These are phyloP conservation scores for Koerneria pararmatus DNA, from an alignment of 2,888 invertebrate species.

Conservation along the genomic window DNA sequence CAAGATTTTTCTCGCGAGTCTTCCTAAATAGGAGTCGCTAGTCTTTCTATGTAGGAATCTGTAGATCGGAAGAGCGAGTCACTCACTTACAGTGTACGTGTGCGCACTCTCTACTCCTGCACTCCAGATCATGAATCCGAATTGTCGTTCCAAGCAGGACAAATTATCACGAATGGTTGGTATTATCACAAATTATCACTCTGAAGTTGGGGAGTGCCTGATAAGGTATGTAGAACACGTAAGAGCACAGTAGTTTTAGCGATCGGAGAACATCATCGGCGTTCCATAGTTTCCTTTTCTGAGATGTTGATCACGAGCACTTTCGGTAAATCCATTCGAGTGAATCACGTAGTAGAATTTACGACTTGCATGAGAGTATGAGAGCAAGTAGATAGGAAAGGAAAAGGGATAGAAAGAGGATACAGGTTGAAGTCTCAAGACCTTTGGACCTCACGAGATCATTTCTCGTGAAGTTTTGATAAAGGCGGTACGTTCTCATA, in stretches of 20 bases:
- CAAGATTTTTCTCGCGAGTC: too few relatives aligned
- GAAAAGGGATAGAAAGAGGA: not conserved
- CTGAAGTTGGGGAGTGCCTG: not conserved
- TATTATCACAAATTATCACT: not conserved
- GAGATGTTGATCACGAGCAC: not conserved
- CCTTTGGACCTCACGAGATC: too few relatives aligned
- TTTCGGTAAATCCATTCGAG: not conserved
- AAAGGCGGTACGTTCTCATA: too few relatives aligned
- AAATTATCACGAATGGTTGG: constrained; percentile 91
- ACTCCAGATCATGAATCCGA: constrained; percentile 93
- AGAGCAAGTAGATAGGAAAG: not conserved
- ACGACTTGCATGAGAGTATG: not conserved
- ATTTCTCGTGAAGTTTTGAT: too few relatives aligned
- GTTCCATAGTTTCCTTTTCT: not conserved
- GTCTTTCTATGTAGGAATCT: too few relatives aligned
- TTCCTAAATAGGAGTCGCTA: too few relatives aligned
- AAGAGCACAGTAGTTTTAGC: not conserved
- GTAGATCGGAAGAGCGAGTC: not conserved
- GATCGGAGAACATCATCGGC: not conserved
- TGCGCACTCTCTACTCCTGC: constrained; percentile 90
- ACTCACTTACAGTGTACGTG: constrained; percentile 67
- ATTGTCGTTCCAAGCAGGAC: constrained; percentile 94
- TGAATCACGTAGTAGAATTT: not conserved
- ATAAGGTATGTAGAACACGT: not conserved
- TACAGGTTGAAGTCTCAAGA: not conserved